Evolutionary conservation across 2,113 vertebrate species (phyloP), one percentile per base, ranked within the genome.

Genomic region (Tyto alba): DNA sequence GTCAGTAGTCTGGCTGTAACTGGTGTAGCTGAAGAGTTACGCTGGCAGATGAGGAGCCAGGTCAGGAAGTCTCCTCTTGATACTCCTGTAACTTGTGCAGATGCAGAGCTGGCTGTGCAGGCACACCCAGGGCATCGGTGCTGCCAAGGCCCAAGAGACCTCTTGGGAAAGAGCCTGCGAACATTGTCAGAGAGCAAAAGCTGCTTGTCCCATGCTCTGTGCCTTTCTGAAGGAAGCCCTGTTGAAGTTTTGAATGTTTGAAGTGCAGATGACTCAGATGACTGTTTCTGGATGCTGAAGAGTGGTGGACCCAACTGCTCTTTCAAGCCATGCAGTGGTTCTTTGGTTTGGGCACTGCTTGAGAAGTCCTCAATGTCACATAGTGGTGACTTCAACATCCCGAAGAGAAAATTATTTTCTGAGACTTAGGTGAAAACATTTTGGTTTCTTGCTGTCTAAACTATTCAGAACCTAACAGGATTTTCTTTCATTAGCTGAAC

Each of bases 21-120:
- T 1, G 1, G 13, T 40, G 22, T 50, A 34, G 32, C 71, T 72
- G 85, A 32, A 59, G 25, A 0, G 0, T 45, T 82, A 25, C 6
- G 4, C 29, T 29, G 56, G 41, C 71, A 83, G 45, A 14, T 56
- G 55, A 36, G 85, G 34, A 81, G 34, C 36, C 34, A 20, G 60
- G 69, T 57, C 60, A 67, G 41, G 25, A 53, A 66, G n/a, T 72
- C 16, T 50, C 53, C 22, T 60, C 36, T 27, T 0, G 9, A 14
- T 47, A 1, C 4, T 60, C n/a, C 30, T 67, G 40, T 47, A 72
- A 20, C 8, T 32, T 52, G 32, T 38, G 40, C n/a, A n/a, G 63
- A 43, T 56, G 45, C 55, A 30, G 20, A 40, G 36, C 68, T 59
- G 72, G 57, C 40, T 76, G 38, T 38, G 32, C 9, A 36, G 56